Conservation (phyloP, 2,888 invertebrate genomes). For the Zaprionus obscuricornis region DNA sequence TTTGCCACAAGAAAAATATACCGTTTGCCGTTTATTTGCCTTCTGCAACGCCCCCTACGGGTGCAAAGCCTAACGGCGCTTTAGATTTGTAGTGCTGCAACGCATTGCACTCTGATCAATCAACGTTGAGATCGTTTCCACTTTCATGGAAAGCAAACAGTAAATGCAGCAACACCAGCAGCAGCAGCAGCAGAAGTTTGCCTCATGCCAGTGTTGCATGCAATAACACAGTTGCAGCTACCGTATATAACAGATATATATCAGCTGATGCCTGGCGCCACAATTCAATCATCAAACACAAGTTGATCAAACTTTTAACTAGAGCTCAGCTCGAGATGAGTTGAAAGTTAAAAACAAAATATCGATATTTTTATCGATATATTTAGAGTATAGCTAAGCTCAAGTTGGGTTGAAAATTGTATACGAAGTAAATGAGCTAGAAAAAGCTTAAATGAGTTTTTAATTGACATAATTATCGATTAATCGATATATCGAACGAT, state of each 20-base stretch:
- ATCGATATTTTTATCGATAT: too few species aligned
- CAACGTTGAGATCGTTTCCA: conserved; percentile 48
- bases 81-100: conserved; percentile 68
- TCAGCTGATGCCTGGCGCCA: conserved; percentile 5
- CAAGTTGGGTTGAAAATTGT: too few species aligned
- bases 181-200: background rate
- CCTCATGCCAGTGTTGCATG: conserved; percentile 18
- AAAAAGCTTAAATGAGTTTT: too few species aligned
- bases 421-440: too few species aligned
- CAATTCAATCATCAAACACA: conserved; percentile 1
- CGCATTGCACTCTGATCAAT: too few species aligned
- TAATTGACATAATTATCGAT: too few species aligned
- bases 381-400: too few species aligned
- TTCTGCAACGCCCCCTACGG: conserved; percentile 33
- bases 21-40: conserved; percentile 50
- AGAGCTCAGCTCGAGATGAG: too few species aligned
- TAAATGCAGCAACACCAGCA: conserved; percentile 5
- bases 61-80: conserved; percentile 59
- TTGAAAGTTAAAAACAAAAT: too few species aligned
- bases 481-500: too few species aligned
- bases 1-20: conserved; percentile 31
- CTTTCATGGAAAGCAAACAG: conserved; percentile 61
- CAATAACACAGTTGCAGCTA: conserved; percentile 28
- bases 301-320: conserved; percentile 2
- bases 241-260: conserved; percentile 11